A percentile compares a stretch with the other conserved stretches of the same genome.
Evolutionary conservation across 2,113 vertebrate species (phyloP).

Genomic region (Nanorana parkeri): DNA sequence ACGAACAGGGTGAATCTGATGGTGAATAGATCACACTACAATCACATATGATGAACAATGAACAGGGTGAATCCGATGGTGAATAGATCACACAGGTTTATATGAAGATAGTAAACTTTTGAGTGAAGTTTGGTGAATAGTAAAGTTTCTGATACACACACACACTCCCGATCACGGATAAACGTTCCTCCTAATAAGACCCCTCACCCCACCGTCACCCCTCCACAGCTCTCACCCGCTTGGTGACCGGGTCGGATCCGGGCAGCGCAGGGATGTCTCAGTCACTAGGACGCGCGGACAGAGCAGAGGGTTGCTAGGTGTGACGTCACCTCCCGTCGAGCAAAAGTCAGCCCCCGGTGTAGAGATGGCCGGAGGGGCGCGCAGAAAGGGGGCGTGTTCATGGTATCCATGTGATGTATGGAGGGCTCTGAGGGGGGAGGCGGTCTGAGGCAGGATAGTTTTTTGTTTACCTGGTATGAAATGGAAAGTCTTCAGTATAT

Average conservation of each 20-base stretch:
- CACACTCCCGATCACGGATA: background rate
- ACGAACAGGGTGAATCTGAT: too few relatives aligned
- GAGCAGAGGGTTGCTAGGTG: conserved; percentile 50
- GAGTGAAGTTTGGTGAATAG: background rate
- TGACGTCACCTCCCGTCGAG: conserved; percentile 20
- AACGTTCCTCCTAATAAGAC: too few relatives aligned
- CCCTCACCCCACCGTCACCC: background rate
- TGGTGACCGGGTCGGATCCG: too few relatives aligned
- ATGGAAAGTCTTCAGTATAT: too few relatives aligned
- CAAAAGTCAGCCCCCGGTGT: too few relatives aligned
- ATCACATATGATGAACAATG: background rate
- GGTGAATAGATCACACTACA: background rate
- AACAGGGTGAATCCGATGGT: too few relatives aligned
- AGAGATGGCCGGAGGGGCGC: background rate
- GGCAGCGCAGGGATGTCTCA: background rate
- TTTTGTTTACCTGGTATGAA: too few relatives aligned
- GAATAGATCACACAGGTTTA: background rate
- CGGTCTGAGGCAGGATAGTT: too few relatives aligned
- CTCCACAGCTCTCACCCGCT: background rate
- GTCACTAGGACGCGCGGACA: conserved; percentile 49
- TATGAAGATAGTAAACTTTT: background rate
- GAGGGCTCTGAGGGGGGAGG: too few relatives aligned
- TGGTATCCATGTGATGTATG: too few relatives aligned
- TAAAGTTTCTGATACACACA: background rate
- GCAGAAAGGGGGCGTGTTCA: background rate